phyloP scores from a whole-genome alignment of 2,113 vertebrate genomes.

The Leucopsar rothschildi region DNA sequence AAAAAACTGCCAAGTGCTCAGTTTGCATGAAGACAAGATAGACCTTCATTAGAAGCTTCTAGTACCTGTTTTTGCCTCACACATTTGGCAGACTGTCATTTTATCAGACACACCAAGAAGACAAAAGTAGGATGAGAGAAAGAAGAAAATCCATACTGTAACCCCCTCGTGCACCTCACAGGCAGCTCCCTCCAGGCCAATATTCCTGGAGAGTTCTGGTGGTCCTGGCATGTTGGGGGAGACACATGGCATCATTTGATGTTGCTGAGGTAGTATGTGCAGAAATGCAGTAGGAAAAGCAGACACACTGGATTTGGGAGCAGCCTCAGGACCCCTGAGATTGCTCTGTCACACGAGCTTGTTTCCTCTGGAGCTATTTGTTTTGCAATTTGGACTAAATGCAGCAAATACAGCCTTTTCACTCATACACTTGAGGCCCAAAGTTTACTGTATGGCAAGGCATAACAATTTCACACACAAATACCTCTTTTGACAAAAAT shows the following conservation, averaged over 20 bases:
- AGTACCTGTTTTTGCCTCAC: not conserved
- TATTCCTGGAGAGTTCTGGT: not conserved
- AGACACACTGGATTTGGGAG: rapidly evolving
- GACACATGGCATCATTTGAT: not conserved
- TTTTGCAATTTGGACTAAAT: not conserved
- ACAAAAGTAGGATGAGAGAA: not conserved
- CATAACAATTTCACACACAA: not conserved
- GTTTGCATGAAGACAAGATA: not conserved
- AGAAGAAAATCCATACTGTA: not conserved
- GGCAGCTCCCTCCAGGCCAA: not conserved
- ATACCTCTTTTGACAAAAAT: not conserved
- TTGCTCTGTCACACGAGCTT: not conserved
- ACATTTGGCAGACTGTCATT: not conserved
- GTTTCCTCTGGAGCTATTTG: not conserved
- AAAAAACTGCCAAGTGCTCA: not conserved
- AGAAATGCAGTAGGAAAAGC: not conserved
- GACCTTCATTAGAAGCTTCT: not conserved
- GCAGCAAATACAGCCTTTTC: not conserved
- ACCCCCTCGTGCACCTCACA: not conserved
- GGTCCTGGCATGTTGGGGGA: rapidly evolving
- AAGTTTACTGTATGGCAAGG: not conserved
- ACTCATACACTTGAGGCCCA: not conserved
- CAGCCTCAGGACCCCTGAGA: not conserved
- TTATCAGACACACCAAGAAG: not conserved
- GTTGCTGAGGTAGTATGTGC: not conserved